Base-by-base conservation (phyloP, 2,797 vertebrate species). In the Sebastes oblongus region DNA sequence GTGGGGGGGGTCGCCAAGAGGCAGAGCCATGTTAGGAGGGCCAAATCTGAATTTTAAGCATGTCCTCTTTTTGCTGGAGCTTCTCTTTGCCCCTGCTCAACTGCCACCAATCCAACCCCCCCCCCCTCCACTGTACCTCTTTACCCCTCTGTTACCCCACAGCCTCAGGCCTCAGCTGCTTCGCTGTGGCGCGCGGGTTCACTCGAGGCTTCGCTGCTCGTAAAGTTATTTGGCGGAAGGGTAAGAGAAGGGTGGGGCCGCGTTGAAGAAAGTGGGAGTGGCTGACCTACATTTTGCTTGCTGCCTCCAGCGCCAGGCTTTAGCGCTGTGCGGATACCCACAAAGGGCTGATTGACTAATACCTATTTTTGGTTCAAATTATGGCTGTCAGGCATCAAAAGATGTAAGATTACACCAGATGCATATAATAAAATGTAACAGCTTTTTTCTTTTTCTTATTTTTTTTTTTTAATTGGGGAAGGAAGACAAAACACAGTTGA, bases 231-330 rank as follows among this genome's bases (percentile, higher is more conserved):
- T 77, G 52, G 61, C 56, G 56, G 75, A 82, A 59, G 67, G 65
- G 61, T 36, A 61, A 72, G 68, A 77, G 66, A 72, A 60, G 65
- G 87, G 86, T 64, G 46, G 86, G 89, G 71, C 65, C 2, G 4
- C 50, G 70, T 56, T 71, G 72, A 81, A 78, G 80, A 85, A 76
- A 77, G 68, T 42, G 73, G 94, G 94, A 67, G 93, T 89, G 60
- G 89, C 82, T 95, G 95, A 95, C 95, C 95, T 94, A 95, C 86
- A 95, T 96, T 95, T 83, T 74, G 65, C 66, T 67, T n/a, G 32
- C 71, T 67, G 77, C 77, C 71, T 84, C 77, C 72, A 80, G 66
- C 54, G 54, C 73, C 84, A 74, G 76, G 61, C 39, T 66, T 58
- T 4, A 34, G 32, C 46, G 29, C 66, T 69, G 59, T 16, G 32